Evolutionary conservation across 2,888 invertebrate species (phyloP).

Genomic region (Eupithecia pulchellata): DNA sequence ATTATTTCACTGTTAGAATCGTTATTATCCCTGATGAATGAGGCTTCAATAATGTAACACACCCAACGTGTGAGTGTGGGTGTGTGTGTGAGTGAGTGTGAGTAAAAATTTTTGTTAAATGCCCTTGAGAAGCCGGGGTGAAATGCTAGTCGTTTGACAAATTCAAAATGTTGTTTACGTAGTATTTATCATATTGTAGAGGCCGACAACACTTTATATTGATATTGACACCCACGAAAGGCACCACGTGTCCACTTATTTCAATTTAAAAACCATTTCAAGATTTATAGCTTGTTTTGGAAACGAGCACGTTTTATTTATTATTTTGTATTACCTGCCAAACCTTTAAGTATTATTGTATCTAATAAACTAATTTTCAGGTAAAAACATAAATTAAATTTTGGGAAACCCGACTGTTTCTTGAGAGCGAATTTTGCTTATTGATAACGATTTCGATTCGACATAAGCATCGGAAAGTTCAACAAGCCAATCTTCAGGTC

Average conservation of each 20-base stretch:
- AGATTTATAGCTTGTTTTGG: constrained; percentile 38
- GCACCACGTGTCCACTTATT: constrained; percentile 37
- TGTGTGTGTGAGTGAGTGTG: too few species aligned
- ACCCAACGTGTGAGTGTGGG: too few species aligned
- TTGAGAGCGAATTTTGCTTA: neutral
- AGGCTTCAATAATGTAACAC: too few species aligned
- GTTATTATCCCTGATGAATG: too few species aligned
- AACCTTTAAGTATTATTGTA: neutral
- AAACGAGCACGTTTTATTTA: constrained; percentile 37
- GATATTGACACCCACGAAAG: too few species aligned
- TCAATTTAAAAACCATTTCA: constrained; percentile 29
- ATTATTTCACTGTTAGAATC: too few species aligned
- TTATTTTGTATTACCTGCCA: constrained; percentile 14
- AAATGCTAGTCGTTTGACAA: neutral
- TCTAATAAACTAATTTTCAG: neutral
- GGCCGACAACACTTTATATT: constrained; percentile 51
- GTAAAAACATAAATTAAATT: neutral
- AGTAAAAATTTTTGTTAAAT: too few species aligned
- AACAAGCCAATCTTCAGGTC: constrained; percentile 7
- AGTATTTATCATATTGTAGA: constrained; percentile 64
- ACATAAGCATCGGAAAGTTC: constrained; percentile 6
- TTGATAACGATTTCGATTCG: neutral
- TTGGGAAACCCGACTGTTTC: neutral
- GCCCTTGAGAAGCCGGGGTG: too few species aligned
- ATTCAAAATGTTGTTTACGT: constrained; percentile 26